A percentile compares a stretch with the other conserved stretches of the same genome.
These are phyloP conservation scores for Drosophila nikananu DNA, from an alignment of 1,140 invertebrate species.

Conservation along the genomic window DNA sequence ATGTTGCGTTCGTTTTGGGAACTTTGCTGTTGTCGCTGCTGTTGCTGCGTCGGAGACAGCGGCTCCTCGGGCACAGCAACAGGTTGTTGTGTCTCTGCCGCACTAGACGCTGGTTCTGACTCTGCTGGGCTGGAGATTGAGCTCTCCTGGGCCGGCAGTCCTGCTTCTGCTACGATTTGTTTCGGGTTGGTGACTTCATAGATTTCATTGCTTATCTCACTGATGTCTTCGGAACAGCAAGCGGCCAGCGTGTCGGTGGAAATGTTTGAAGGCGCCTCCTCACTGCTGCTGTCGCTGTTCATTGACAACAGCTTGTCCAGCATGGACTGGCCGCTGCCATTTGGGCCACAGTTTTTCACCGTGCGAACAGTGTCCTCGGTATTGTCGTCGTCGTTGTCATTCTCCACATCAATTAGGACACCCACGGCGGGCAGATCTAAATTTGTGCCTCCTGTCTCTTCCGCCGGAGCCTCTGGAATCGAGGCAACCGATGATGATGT, in stretches of 20 bases:
- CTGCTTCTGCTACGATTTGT: slow-evolving; percentile 18
- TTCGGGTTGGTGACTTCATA: slow-evolving; percentile 28
- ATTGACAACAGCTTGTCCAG: slow-evolving; percentile 81
- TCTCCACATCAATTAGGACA: slow-evolving; percentile 65
- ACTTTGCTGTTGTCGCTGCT: slow-evolving; percentile 62
- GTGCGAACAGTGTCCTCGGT: slow-evolving; percentile 81
- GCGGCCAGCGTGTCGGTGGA: slow-evolving; percentile 81
- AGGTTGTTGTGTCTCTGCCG: slow-evolving; percentile 2
- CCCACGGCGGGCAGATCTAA: slow-evolving; percentile 34
- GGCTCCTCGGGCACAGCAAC: slow-evolving; percentile 28
- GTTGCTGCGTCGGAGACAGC: slow-evolving; percentile 36
- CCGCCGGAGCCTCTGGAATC: slow-evolving; percentile 5
- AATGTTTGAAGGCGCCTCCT: slow-evolving; percentile 76
- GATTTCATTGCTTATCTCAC: slow-evolving; percentile 78
- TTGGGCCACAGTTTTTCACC: slow-evolving; percentile 51
- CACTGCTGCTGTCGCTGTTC: slow-evolving; percentile 82
- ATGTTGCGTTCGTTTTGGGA: slow-evolving; percentile 79
- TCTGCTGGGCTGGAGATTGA: slow-evolving; percentile 10
- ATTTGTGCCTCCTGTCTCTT: neutral
- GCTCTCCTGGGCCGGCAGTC: slow-evolving; percentile 1
- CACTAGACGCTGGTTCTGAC: slow-evolving; percentile 2
- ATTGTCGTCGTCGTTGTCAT: slow-evolving; percentile 77
- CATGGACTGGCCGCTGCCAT: slow-evolving; percentile 74
- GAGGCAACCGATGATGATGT: neutral
- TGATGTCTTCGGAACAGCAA: slow-evolving; percentile 77